Base-by-base conservation (phyloP, 2,797 vertebrate genomes). In the Oryzias sinensis region DNA sequence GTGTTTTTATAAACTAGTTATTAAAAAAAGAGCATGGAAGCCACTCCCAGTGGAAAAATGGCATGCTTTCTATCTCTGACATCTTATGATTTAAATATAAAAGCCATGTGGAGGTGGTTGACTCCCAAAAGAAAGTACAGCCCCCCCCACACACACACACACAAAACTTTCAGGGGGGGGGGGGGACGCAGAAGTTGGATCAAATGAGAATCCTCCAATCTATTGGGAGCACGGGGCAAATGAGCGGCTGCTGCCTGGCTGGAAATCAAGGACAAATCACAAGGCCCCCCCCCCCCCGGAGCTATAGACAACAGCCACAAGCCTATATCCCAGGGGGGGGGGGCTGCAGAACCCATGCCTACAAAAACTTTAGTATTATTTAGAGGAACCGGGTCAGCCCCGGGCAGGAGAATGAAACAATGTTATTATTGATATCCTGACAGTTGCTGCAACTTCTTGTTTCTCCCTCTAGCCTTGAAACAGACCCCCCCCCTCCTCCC, bases 231-330 rank as follows among this genome's bases (percentile, higher is more conserved):
- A n/a, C 50, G 37, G 65, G 43, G 56, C 48, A 42, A 75, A 68
- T 44, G 63, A 70, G 56, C 16, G 18, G 53, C 65, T 57, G 62
- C 70, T 37, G 17, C 47, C 62, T 80, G 74, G 76, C 67, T 74
- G 2, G 0, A 48, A 68, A 78, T 79, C 77, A 76, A 83, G 82
- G 65, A 77, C 81, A 68, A 64, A 75, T 59, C 71, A 53, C 25
- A 65, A 52, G 49, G 16, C 61, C 53, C 56, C 53, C 72, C 59
- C n/a, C n/a, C n/a, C n/a, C n/a, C n/a, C n/a, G n/a, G n/a, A n/a
- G n/a, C n/a, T n/a, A n/a, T n/a, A n/a, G n/a, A n/a, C n/a, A n/a
- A n/a, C 18, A 56, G 58, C 78, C 76, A 76, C 68, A 68, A 77
- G 73, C 79, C 63, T 72, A 66, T 58, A 62, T 75, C 65, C 59